phyloP scores from a whole-genome alignment of 1,140 invertebrate genomes.

The Tetramorium simillimum region DNA sequence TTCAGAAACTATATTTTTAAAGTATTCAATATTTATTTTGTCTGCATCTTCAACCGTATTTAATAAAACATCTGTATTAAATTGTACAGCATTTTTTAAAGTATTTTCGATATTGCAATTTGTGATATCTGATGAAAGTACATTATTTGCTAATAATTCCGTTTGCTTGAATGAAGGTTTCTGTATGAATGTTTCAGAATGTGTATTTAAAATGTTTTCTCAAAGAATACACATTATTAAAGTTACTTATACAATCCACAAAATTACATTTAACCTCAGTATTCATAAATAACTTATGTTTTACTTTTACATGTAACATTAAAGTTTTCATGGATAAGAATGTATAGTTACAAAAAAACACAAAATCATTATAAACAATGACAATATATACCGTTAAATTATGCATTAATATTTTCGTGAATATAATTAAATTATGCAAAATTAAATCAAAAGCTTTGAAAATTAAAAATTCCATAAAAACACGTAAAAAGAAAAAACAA shows the following conservation, averaged over 20 bases:
- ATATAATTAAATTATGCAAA: too few species aligned
- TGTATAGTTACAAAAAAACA: neutral
- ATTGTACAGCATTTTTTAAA: too few species aligned
- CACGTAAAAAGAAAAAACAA: too few species aligned
- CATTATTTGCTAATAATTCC: too few species aligned
- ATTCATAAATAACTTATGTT: neutral
- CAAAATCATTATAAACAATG: neutral
- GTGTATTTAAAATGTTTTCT: neutral
- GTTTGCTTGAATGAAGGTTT: too few species aligned
- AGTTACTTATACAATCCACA: neutral
- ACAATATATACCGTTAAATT: too few species aligned
- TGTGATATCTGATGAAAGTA: too few species aligned
- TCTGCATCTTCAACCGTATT: neutral
- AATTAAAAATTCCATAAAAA: too few species aligned
- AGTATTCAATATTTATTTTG: neutral
- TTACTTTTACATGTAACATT: conserved; percentile 1
- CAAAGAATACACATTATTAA: conserved; percentile 17
- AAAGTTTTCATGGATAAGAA: neutral
- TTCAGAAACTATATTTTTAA: neutral
- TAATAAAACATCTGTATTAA: too few species aligned
- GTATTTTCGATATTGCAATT: too few species aligned
- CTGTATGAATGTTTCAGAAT: neutral
- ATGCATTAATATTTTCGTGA: neutral
- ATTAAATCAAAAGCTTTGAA: too few species aligned
- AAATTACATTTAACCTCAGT: neutral